Conservation (phyloP, 2,113 vertebrate species). For the Cheirogaleus medius region DNA sequence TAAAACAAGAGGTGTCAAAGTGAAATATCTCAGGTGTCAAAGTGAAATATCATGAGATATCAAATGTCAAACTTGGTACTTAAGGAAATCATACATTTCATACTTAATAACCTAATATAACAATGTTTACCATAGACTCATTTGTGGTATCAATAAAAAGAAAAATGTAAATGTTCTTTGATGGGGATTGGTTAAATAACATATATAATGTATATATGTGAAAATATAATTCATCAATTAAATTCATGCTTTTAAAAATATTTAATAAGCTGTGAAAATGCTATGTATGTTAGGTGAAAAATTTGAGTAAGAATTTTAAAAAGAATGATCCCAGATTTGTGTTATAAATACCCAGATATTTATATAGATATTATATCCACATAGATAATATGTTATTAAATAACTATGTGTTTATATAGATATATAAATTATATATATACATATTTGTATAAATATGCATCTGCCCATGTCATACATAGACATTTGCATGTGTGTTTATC, state of each 20-base stretch:
- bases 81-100: too few relatives aligned
- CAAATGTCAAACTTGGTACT: too few relatives aligned
- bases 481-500: neutral
- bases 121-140: neutral
- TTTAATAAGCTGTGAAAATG: neutral
- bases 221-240: neutral
- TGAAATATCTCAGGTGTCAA: too few relatives aligned
- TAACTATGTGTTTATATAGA: neutral
- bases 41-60: too few relatives aligned
- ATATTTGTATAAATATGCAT: neutral
- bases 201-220: neutral
- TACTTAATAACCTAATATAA: too few relatives aligned
- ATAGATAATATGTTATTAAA: too few relatives aligned
- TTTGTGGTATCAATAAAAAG: neutral
- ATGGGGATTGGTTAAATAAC: neutral
- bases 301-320: neutral
- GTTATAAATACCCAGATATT: neutral
- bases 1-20: too few relatives aligned
- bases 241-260: neutral
- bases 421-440: neutral
- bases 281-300: neutral
- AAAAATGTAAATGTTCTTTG: neutral
- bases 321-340: neutral
- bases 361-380: neutral
- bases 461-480: too few relatives aligned